Percentiles rank a stretch among this genome's conserved stretches.
Conservation (phyloP, 2,113 vertebrate genomes). For the Motacilla alba region DNA sequence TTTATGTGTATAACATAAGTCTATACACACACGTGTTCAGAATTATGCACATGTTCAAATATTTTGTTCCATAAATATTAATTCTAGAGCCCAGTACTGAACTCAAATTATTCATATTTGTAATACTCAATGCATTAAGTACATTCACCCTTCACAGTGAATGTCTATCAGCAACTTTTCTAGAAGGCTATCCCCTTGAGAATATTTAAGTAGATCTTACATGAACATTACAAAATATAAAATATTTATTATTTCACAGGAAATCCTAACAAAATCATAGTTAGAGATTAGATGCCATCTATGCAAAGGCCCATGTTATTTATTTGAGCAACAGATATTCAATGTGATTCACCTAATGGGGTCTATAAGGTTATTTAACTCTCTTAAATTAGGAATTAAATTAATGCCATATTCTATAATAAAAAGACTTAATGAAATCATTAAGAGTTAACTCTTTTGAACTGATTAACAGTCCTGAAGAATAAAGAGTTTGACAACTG, state of each 20-base stretch:
- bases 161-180: neutral
- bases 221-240: neutral
- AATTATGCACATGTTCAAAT: neutral
- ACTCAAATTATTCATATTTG: neutral
- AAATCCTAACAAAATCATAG: neutral
- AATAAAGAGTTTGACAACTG: neutral
- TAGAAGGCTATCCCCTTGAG: neutral
- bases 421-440: constrained; percentile 44
- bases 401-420: constrained; percentile 15
- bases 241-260: neutral
- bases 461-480: constrained; percentile 7
- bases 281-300: neutral
- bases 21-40: accelerated
- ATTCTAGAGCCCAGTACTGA: neutral
- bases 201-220: neutral
- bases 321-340: neutral
- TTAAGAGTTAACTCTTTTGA: neutral
- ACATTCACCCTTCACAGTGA: neutral
- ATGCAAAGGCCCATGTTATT: neutral
- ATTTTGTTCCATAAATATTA: neutral
- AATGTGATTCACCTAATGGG: constrained; percentile 12
- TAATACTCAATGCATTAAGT: neutral
- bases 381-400: constrained; percentile 35
- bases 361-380: constrained; percentile 30
- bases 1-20: neutral